phyloP scores from a whole-genome alignment of 2,797 vertebrate genomes.

The Cynopterus sphinx region DNA sequence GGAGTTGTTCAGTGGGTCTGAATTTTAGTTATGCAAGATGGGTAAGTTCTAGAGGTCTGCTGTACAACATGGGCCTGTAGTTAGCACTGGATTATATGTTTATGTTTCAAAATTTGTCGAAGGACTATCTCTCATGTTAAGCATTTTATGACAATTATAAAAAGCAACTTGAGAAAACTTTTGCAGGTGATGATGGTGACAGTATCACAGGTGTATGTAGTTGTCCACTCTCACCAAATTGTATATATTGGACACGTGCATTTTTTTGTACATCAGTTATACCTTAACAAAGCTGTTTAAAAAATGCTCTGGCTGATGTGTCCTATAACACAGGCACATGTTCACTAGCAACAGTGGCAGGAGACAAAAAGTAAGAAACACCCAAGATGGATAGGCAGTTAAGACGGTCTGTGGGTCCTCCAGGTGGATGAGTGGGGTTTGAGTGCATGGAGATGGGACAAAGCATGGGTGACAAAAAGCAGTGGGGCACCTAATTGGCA shows the following conservation, averaged over 20 bases:
- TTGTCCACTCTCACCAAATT: too few relatives aligned
- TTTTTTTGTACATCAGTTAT: background rate
- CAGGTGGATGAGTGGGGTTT: background rate
- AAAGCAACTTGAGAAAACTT: background rate
- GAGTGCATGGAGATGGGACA: rapidly evolving
- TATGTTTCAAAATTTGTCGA: too few relatives aligned
- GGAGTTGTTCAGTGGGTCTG: background rate
- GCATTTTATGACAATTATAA: background rate
- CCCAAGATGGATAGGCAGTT: background rate
- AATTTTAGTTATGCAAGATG: background rate
- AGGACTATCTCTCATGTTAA: background rate
- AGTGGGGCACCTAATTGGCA: background rate
- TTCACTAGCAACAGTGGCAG: background rate
- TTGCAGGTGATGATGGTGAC: background rate
- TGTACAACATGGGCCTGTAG: background rate
- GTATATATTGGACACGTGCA: background rate
- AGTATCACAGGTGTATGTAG: background rate
- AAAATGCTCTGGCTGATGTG: background rate
- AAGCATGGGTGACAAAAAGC: background rate
- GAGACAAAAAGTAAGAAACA: background rate
- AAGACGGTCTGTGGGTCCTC: background rate
- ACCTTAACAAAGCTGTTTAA: background rate
- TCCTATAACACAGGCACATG: background rate
- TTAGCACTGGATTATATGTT: background rate
- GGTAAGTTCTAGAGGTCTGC: background rate